Percentiles rank a stretch among this genome's conserved stretches.
Evolutionary conservation across 2,113 vertebrate species (phyloP).

Genomic region (Rhea americana): DNA sequence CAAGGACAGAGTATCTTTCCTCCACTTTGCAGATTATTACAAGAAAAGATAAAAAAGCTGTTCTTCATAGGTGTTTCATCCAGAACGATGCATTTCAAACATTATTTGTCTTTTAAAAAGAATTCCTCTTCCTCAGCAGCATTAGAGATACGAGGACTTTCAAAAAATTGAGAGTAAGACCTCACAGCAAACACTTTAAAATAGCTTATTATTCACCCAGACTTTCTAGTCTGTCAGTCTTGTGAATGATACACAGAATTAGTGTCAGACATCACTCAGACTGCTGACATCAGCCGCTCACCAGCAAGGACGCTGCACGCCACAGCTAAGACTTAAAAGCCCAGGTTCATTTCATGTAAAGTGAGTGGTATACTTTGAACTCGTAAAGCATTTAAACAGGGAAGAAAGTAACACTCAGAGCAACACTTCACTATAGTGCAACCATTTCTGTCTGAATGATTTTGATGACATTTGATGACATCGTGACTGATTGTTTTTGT

Average conservation of each 20-base stretch:
- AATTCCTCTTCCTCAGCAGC: not conserved
- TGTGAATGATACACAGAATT: conserved; percentile 66
- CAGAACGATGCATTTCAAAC: not conserved
- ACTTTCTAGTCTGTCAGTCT: conserved; percentile 45
- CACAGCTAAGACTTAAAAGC: conserved; percentile 44
- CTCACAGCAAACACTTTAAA: conserved; percentile 47
- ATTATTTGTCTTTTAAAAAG: not conserved
- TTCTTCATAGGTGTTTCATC: not conserved
- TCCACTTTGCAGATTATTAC: not conserved
- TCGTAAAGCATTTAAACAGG: conserved; percentile 29
- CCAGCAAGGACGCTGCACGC: conserved; percentile 21
- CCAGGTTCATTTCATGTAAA: conserved; percentile 23
- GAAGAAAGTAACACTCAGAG: not conserved
- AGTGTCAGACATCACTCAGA: conserved; percentile 41
- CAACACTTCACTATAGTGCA: not conserved
- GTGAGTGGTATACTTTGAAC: conserved; percentile 47
- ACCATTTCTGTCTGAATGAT: not conserved
- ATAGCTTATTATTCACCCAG: conserved; percentile 50
- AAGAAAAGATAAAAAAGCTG: not conserved
- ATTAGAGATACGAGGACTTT: not conserved
- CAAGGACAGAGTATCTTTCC: not conserved
- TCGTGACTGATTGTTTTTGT: not conserved
- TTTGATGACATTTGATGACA: not conserved
- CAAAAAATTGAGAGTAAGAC: conserved; percentile 18
- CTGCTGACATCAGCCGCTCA: conserved; percentile 54